A percentile compares a stretch with the other conserved stretches of the same genome.
phyloP scores from a whole-genome alignment of 2,797 vertebrate species.

The Sebastes oblongus region DNA sequence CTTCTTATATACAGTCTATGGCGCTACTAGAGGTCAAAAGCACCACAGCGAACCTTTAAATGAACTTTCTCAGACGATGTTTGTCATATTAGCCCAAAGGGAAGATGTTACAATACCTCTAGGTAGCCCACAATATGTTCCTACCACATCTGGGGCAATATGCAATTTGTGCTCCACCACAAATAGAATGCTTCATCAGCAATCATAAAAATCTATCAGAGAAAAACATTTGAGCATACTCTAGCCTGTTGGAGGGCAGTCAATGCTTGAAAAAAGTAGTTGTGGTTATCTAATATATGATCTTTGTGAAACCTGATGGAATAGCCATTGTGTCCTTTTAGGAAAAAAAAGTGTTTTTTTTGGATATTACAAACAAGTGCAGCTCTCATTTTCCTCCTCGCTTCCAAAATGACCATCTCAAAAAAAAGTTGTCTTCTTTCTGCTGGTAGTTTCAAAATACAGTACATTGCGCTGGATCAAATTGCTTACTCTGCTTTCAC shows the following conservation, averaged over 20 bases:
- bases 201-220: constrained; percentile 15
- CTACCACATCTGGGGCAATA: neutral
- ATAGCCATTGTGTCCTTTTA: constrained; percentile 2
- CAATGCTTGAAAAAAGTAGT: neutral
- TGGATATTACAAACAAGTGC: neutral
- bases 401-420: constrained; percentile 27
- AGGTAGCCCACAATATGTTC: neutral
- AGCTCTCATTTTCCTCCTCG: neutral
- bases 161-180: neutral
- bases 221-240: neutral
- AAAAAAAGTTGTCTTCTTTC: neutral
- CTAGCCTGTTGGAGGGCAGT: neutral
- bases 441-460: constrained; percentile 1
- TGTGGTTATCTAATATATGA: constrained; percentile 7
- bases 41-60: neutral
- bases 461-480: neutral
- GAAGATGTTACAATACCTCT: neutral
- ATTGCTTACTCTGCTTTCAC: constrained; percentile 2
- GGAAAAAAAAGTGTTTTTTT: neutral
- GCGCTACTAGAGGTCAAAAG: neutral
- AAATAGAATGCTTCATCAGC: neutral
- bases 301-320: constrained; percentile 1
- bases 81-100: neutral
- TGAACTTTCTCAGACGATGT: neutral
- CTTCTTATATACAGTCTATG: too few species aligned